phyloP scores from a whole-genome alignment of 2,113 vertebrate species.

The Piaya cayana region DNA sequence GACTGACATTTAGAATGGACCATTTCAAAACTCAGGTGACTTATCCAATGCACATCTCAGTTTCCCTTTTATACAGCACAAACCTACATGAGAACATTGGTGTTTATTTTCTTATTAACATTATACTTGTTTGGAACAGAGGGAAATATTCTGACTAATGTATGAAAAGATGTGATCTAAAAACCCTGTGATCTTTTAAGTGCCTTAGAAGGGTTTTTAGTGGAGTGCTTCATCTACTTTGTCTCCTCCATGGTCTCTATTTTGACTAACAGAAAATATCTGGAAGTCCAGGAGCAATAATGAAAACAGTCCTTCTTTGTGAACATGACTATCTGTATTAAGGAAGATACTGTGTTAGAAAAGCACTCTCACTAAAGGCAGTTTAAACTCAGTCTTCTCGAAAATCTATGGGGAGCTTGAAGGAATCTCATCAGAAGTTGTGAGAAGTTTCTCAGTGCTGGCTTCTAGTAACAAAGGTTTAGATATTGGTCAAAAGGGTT shows the following conservation, averaged over 20 bases:
- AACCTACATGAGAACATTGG: rapidly evolving
- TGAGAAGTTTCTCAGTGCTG: neutral
- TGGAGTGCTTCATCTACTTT: neutral
- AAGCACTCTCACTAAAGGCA: neutral
- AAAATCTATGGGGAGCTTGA: neutral
- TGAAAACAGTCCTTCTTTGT: neutral
- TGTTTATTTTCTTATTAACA: neutral
- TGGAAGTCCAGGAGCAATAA: neutral
- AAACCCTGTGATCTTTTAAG: neutral
- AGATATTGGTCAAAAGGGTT: neutral
- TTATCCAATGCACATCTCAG: neutral
- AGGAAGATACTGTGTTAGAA: neutral
- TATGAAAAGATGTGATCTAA: neutral
- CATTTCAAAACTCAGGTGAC: neutral
- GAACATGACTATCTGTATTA: neutral
- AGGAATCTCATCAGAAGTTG: neutral
- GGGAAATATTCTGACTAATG: neutral
- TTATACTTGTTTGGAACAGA: neutral
- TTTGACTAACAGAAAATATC: neutral
- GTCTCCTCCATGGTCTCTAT: neutral
- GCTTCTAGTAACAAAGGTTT: neutral
- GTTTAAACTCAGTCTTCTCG: neutral
- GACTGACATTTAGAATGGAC: neutral
- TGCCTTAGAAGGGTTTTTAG: neutral
- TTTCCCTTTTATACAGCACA: neutral